phyloP scores from a whole-genome alignment of 2,113 vertebrate genomes.

The Lampris megalopsis region DNA sequence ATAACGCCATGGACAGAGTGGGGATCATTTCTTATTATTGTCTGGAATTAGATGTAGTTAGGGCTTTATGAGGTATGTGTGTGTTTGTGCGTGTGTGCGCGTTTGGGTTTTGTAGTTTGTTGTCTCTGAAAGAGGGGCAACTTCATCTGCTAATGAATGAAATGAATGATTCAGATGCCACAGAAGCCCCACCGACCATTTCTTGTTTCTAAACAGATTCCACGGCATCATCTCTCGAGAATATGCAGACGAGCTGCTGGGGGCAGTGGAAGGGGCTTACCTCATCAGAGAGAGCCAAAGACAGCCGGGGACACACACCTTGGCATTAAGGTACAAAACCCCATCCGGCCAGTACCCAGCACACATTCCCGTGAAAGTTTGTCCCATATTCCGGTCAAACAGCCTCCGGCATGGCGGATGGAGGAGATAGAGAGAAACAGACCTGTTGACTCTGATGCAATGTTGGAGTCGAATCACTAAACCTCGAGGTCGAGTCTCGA shows the following conservation, averaged over 20 bases:
- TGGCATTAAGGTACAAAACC: conserved; percentile 91
- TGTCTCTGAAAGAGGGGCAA: neutral
- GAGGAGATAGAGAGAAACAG: too few relatives aligned
- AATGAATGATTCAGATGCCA: neutral
- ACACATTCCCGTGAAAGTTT: conserved; percentile 5
- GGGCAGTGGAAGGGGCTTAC: conserved; percentile 90
- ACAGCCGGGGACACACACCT: conserved; percentile 94
- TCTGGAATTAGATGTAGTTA: conserved; percentile 18
- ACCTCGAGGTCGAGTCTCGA: too few relatives aligned
- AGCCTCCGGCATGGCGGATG: neutral
- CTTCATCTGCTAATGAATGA: neutral
- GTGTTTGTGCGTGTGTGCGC: neutral
- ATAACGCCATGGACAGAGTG: neutral
- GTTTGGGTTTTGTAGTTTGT: conserved; percentile 7
- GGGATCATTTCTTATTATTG: conserved; percentile 33
- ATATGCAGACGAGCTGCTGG: conserved; percentile 92
- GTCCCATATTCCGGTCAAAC: neutral
- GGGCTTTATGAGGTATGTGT: conserved; percentile 19
- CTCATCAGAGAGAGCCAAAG: conserved; percentile 97
- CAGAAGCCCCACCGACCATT: neutral
- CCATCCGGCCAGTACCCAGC: conserved; percentile 15
- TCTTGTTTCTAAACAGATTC: conserved; percentile 84
- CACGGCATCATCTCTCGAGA: conserved; percentile 96
- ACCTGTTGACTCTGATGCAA: too few relatives aligned
- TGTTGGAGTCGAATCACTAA: too few relatives aligned